Conservation (phyloP, 2,888 invertebrate genomes). For the Ochropacha duplaris region DNA sequence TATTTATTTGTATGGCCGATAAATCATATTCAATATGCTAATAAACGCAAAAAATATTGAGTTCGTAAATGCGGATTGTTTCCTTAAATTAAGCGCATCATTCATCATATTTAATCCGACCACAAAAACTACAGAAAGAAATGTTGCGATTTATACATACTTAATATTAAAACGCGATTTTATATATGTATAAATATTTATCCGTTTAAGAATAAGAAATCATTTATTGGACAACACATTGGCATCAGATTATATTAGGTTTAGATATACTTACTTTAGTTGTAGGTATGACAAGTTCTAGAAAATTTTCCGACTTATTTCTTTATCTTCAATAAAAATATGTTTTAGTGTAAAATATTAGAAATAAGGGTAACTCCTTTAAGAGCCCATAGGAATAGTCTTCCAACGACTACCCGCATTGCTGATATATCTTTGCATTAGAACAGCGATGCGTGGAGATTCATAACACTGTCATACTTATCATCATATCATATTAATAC, state of each 20-base stretch:
- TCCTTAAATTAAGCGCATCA: constrained; percentile 7
- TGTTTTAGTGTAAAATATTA: constrained; percentile 23
- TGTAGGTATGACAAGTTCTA: too few species aligned
- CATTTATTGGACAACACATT: too few species aligned
- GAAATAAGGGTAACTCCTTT: constrained; percentile 38
- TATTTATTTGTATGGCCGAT: neutral
- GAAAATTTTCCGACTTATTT: neutral
- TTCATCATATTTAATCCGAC: constrained; percentile 22
- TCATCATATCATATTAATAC: too few species aligned
- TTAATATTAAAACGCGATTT: too few species aligned
- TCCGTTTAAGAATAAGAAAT: too few species aligned
- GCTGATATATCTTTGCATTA: constrained; percentile 27
- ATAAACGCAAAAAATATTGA: neutral
- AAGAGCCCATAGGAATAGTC: constrained; percentile 62
- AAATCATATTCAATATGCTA: neutral
- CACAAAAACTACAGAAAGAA: constrained; percentile 1
- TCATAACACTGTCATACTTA: neutral
- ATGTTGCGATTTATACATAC: neutral
- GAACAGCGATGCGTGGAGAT: constrained; percentile 13
- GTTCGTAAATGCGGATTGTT: neutral
- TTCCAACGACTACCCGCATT: constrained; percentile 26
- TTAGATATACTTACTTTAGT: too few species aligned
- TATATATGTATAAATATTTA: neutral
- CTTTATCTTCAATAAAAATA: neutral
- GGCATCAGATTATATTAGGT: too few species aligned